Base-by-base conservation (phyloP, 2,888 invertebrate genomes). In the Pammene fasciana region DNA sequence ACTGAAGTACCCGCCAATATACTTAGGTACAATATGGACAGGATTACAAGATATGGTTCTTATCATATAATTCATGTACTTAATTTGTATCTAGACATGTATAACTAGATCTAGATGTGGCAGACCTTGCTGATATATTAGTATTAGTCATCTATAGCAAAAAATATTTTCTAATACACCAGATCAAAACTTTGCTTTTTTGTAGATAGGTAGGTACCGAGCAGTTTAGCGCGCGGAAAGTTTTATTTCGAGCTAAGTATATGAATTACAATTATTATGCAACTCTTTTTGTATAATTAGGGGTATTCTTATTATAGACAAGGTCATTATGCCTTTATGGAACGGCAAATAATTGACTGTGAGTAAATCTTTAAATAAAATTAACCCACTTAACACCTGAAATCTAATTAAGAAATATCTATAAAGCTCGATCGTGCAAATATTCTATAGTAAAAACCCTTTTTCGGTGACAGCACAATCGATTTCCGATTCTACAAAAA, bases 1-100 rank as follows among this genome's bases (percentile, higher is more conserved):
- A 76, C 76, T 85, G 78, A 79, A 88, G 87, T 88, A 85, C 79
- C 82, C 82, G 79, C 86, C 85, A 86, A 83, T 84, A 83, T 84
- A 80, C 74, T 71, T 67, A 71, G 48, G 50, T 65, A 61, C 57
- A 87, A 87, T 89, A 88, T 87, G 86, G 78, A 79, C 79, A 75
- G 86, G 85, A 88, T 90, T 89, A 89, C 65, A 71, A 71, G 71
- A 71, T 71, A 71, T 36, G 52, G 26, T 52, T 56, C 50, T 71
- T 71, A 71, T 71, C 71, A 64, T 62, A 67, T 67, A 62, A 71
- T 65, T 70, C 65, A 46, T 65, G 65, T 70, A 60, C 65, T 70
- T 60, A 59, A 65, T 60, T 70, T 65, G 59, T 60, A 60, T 65
- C 16, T 60, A 59, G 52, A 26, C 45, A 26, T 54, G 26, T 14